A percentile compares a stretch with the other conserved stretches of the same genome.
Conservation (phyloP, 2,888 invertebrate species). For the Monoplex corrugatus region DNA sequence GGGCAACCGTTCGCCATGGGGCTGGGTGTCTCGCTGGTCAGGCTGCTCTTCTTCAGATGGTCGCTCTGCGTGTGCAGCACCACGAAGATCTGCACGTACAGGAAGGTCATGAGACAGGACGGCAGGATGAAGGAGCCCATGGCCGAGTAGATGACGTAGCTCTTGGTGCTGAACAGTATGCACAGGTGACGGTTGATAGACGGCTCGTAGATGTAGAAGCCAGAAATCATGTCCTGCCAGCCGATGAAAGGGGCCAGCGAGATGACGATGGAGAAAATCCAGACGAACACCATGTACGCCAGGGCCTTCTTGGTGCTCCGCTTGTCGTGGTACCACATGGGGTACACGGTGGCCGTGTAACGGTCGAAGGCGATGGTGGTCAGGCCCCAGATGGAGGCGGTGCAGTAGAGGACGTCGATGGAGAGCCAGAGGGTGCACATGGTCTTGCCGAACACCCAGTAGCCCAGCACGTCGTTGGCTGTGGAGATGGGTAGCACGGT, state of each 20-base stretch:
- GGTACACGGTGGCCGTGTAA: conserved; percentile 81
- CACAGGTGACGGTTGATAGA: conserved; percentile 74
- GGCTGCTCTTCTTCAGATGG: conserved; percentile 44
- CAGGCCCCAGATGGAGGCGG: conserved; percentile 82
- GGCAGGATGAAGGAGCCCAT: conserved; percentile 81
- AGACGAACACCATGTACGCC: conserved; percentile 79
- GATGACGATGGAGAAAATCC: conserved; percentile 80
- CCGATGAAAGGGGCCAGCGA: conserved; percentile 80
- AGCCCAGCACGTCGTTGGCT: conserved; percentile 78
- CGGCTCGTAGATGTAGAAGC: conserved; percentile 69
- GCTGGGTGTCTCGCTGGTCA: background rate
- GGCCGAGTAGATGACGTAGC: conserved; percentile 81
- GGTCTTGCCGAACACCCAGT: conserved; percentile 80
- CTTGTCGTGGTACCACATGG: conserved; percentile 80
- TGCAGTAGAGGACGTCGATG: conserved; percentile 81
- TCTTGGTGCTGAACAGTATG: conserved; percentile 77
- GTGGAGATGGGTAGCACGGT: conserved; percentile 80
- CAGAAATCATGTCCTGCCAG: conserved; percentile 75
- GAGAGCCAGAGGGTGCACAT: conserved; percentile 79
- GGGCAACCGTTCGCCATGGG: conserved; percentile 20
- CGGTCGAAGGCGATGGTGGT: conserved; percentile 81
- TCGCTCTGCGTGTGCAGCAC: conserved; percentile 76
- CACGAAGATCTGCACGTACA: conserved; percentile 80
- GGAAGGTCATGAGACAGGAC: conserved; percentile 78
- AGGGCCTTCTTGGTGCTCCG: conserved; percentile 76